Percentiles rank a stretch among this genome's conserved stretches.
These are phyloP conservation scores for Drosophila histrio DNA, from an alignment of 2,888 invertebrate genomes.

Conservation along the genomic window DNA sequence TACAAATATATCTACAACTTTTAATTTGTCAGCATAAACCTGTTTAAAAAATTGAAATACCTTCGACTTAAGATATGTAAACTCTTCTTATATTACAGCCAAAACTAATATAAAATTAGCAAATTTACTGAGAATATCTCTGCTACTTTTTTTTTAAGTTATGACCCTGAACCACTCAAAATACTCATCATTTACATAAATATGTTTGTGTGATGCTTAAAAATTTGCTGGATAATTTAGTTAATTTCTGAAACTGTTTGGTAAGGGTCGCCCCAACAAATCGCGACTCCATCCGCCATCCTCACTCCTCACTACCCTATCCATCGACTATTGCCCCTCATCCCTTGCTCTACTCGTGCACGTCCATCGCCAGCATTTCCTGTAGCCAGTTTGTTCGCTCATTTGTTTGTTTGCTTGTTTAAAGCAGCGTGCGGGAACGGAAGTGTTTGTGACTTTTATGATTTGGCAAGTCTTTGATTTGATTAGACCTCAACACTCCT, in stretches of 20 bases:
- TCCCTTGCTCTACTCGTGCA: too few relatives aligned
- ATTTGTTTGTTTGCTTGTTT: conserved; percentile 41
- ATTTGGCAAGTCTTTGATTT: conserved; percentile 63
- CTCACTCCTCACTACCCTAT: not conserved
- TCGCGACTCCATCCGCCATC: not conserved
- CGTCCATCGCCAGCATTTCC: conserved; percentile 27
- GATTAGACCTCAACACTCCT: conserved; percentile 46
- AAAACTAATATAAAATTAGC: not conserved
- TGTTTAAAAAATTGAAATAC: not conserved
- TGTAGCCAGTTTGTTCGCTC: conserved; percentile 13
- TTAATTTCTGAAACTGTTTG: conserved; percentile 44
- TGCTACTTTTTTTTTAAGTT: not conserved
- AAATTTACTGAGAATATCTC: not conserved
- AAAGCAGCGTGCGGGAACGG: conserved; percentile 36
- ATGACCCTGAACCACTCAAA: not conserved
- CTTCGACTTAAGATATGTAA: not conserved
- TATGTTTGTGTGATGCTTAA: conserved; percentile 14
- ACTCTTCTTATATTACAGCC: not conserved
- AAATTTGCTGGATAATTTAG: conserved; percentile 41
- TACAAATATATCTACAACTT: not conserved
- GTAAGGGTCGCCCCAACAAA: not conserved
- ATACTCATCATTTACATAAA: conserved; percentile 6
- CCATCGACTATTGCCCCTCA: not conserved
- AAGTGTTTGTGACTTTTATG: conserved; percentile 61
- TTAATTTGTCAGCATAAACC: not conserved